Conservation (phyloP, 2,888 invertebrate species). For the Melanophora roralis region DNA sequence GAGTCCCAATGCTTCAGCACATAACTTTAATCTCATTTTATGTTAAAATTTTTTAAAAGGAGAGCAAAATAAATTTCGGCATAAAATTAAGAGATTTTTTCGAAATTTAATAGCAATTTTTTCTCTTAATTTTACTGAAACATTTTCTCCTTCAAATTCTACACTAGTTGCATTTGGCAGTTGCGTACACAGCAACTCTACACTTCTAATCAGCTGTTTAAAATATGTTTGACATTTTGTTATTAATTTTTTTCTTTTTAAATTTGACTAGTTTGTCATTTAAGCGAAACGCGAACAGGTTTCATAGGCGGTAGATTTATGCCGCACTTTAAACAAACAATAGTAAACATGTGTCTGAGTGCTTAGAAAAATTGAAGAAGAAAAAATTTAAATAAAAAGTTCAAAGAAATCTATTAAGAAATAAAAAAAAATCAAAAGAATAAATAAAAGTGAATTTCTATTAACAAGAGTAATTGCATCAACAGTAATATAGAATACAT, state of each 20-base stretch:
- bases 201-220: conserved; percentile 49
- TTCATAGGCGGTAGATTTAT: conserved; percentile 38
- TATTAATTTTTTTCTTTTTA: conserved; percentile 10
- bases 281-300: conserved; percentile 57
- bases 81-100: not conserved
- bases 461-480: not conserved
- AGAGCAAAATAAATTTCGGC: not conserved
- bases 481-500: not conserved
- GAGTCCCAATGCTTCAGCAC: no score
- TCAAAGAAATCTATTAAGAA: not conserved
- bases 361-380: not conserved
- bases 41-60: not conserved
- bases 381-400: not conserved
- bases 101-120: not conserved
- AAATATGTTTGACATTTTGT: conserved; percentile 6
- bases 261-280: conserved; percentile 46
- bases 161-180: not conserved
- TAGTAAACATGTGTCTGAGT: conserved; percentile 26
- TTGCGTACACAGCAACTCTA: conserved; percentile 44
- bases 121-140: not conserved
- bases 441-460: no score
- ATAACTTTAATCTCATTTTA: not conserved
- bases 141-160: not conserved
- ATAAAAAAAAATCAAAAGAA: not conserved
- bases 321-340: not conserved